Base-by-base conservation (phyloP, 2,113 vertebrate species). In the Oncorhynchus kisutch region DNA sequence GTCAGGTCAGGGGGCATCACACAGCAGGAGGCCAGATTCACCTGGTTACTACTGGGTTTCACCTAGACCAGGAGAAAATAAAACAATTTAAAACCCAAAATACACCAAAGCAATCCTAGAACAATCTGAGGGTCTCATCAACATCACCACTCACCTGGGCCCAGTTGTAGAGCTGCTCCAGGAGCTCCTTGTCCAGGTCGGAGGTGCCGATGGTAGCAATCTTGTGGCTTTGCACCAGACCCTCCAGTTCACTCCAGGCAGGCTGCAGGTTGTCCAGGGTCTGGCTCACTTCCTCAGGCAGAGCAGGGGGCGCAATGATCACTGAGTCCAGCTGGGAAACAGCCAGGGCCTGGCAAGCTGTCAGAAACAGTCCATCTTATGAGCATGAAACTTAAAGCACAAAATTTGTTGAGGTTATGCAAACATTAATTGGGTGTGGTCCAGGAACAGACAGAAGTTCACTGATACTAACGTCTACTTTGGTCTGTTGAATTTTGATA, bases 1-100 rank as follows among this genome's bases (percentile, higher is more conserved):
- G 97, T 99, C 72, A 99, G 91, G 86, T 99, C 98, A 20, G 97
- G 97, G 75, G 98, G 98, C 98, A 99, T 99, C 87, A 99, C 97
- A 81, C 98, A 99, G 90, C 98, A 99, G 59, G 98, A 99, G 34
- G 98, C 97, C 67, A 99, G 92, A 87, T 99, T 99, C 69, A 99
- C 97, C 92, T 99, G 98, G 88, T 99, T 99, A 88, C 97, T 99
- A 88, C 94, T 97, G 77, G 97, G 98, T 85, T 99, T 99, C 76
- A 99, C 95, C 98, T 99, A 77, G 34, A 75, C 31, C 51, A 5
- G 4, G 48, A 24, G 22, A 64, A 49, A 74, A 25, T 18, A 65
- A 12, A 65, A 13, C 29, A 7, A 59, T n/a, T 6, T 12, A 48
- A 20, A 59, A 57, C 68, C 51, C 13, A 1, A 72, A n/a, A 68